phyloP scores from a whole-genome alignment of 2,888 invertebrate genomes.

The Arctia plantaginis region DNA sequence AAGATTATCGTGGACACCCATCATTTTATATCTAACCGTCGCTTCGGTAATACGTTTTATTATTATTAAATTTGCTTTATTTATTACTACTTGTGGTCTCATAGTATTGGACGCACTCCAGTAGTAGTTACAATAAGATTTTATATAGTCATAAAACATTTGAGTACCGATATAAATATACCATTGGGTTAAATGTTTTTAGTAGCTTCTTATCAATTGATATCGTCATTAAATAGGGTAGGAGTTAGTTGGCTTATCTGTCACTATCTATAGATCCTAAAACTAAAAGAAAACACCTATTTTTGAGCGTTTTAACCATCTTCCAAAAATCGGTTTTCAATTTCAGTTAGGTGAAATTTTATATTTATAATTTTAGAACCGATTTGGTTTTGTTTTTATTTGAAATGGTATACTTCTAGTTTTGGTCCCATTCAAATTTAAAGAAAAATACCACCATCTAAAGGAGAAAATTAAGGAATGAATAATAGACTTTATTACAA shows the following conservation, averaged over 20 bases:
- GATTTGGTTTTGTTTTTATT: neutral
- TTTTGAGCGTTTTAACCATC: too few relatives aligned
- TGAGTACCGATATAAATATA: neutral
- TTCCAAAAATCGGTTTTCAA: too few relatives aligned
- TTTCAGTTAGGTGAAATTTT: too few relatives aligned
- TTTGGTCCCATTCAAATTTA: neutral
- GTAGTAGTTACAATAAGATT: neutral
- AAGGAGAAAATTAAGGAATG: neutral
- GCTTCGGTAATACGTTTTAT: conserved; percentile 28
- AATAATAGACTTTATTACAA: too few relatives aligned
- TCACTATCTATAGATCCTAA: neutral
- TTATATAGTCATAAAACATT: neutral
- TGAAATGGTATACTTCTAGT: neutral
- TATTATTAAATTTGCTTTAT: conserved; percentile 40
- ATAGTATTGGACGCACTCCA: neutral
- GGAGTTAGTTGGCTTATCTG: neutral
- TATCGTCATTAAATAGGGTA: neutral
- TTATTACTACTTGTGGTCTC: conserved; percentile 19
- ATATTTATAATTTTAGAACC: too few relatives aligned
- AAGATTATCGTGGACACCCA: conserved; percentile 53
- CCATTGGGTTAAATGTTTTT: neutral
- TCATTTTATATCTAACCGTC: conserved; percentile 44
- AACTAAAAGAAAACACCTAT: neutral
- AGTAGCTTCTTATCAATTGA: neutral
- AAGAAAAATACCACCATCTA: too few relatives aligned